Evolutionary conservation across 2,888 invertebrate species (phyloP).

Genomic region (Neuroscelio doddi): DNA sequence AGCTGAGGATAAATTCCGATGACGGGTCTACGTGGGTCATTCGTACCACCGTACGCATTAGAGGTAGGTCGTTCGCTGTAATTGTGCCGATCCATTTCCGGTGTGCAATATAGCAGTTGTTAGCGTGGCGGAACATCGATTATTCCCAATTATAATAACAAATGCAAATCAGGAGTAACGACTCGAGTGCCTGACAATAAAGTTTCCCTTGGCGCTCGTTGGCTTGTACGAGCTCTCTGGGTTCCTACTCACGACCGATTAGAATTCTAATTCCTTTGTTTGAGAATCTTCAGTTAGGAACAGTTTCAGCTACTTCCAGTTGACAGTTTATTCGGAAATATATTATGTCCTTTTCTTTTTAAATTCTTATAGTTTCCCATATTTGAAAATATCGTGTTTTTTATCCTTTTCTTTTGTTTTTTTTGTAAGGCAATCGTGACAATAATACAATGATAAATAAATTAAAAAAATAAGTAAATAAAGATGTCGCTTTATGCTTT

Average conservation of each 20-base stretch:
- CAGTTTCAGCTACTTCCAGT: conserved; percentile 27
- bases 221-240: conserved; percentile 21
- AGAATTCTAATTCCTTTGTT: conserved; percentile 42
- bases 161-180: conserved; percentile 70
- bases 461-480: no score
- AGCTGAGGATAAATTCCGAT: neutral
- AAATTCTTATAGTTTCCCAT: no score
- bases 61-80: conserved; percentile 49
- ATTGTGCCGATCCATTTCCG: conserved; percentile 60
- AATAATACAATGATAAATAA: no score
- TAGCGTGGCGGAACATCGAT: conserved; percentile 60
- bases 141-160: conserved; percentile 71
- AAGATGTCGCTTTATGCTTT: no score
- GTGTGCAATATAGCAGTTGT: conserved; percentile 43
- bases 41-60: neutral
- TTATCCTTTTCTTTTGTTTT: no score
- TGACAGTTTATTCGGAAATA: conserved; percentile 21
- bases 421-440: no score
- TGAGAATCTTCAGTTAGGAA: conserved; percentile 35
- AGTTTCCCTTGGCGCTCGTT: conserved; percentile 61
- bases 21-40: neutral
- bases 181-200: conserved; percentile 62
- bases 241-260: conserved; percentile 27
- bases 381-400: no score
- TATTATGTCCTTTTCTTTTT: neutral